A percentile compares a stretch with the other conserved stretches of the same genome.
Conservation (phyloP, 2,888 invertebrate genomes). For the Elaeidobius kamerunicus region DNA sequence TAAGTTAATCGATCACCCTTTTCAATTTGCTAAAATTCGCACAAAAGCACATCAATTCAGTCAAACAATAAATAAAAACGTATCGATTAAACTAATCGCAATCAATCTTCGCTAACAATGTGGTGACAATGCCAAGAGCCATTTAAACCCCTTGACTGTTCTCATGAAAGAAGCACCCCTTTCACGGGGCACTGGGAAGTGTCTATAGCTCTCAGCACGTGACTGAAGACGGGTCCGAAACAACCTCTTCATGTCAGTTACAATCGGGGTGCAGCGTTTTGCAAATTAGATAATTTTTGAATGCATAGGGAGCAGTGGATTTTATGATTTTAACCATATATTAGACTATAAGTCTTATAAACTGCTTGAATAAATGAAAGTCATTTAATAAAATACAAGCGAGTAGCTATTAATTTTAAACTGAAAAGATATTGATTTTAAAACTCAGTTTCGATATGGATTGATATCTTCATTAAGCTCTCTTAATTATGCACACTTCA, state of each 20-base stretch:
- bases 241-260: conserved; percentile 35
- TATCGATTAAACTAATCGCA: conserved; percentile 34
- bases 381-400: background rate
- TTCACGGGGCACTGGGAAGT: conserved; percentile 32
- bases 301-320: background rate
- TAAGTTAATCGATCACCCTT: conserved; percentile 28
- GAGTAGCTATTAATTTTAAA: background rate
- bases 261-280: conserved; percentile 28
- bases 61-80: conserved; percentile 23
- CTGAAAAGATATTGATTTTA: no score
- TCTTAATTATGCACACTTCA: no score
- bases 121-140: conserved; percentile 44
- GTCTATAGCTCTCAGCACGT: conserved; percentile 29
- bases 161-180: conserved; percentile 33
- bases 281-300: conserved; percentile 12
- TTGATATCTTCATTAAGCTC: no score
- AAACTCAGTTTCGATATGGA: no score
- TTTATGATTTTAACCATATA: no score
- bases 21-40: conserved; percentile 9
- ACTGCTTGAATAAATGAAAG: background rate
- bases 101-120: conserved; percentile 43
- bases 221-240: conserved; percentile 28
- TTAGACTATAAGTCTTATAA: no score
- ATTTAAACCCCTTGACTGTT: conserved; percentile 34
- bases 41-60: conserved; percentile 23